These are phyloP conservation scores for Enteromius thamalakanensis DNA, from an alignment of 2,797 vertebrate species.

Conservation along the genomic window DNA sequence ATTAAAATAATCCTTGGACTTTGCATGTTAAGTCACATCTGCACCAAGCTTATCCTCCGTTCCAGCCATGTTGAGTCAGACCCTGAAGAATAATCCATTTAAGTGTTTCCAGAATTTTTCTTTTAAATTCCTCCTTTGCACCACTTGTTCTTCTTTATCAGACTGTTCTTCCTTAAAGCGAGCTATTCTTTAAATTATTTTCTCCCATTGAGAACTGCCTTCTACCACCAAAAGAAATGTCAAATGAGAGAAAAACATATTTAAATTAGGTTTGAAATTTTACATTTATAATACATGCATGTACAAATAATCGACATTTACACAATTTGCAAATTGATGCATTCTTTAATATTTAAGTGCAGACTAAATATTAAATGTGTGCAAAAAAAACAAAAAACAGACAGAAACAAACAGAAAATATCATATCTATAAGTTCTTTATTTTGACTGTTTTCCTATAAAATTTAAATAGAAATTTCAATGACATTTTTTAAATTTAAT, in stretches of 20 bases:
- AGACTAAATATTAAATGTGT: background rate
- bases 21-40: slow-evolving; percentile 17
- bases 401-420: background rate
- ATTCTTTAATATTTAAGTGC: background rate
- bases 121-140: background rate
- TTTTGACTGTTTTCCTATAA: background rate
- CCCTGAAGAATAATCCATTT: slow-evolving; percentile 31
- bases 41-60: background rate
- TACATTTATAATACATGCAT: background rate
- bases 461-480: too few relatives aligned
- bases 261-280: background rate
- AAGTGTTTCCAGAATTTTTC: slow-evolving; percentile 10
- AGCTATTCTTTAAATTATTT: background rate
- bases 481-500: too few relatives aligned
- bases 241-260: background rate
- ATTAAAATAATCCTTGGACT: slow-evolving; percentile 14
- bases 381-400: background rate
- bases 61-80: slow-evolving; percentile 20
- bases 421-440: background rate
- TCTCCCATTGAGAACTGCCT: background rate
- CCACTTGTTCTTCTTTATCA: background rate
- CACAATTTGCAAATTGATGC: background rate
- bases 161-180: background rate
- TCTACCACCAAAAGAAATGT: background rate
- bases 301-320: background rate